These are phyloP conservation scores for Brachypteracias leptosomus DNA, from an alignment of 2,113 vertebrate genomes.

Conservation along the genomic window DNA sequence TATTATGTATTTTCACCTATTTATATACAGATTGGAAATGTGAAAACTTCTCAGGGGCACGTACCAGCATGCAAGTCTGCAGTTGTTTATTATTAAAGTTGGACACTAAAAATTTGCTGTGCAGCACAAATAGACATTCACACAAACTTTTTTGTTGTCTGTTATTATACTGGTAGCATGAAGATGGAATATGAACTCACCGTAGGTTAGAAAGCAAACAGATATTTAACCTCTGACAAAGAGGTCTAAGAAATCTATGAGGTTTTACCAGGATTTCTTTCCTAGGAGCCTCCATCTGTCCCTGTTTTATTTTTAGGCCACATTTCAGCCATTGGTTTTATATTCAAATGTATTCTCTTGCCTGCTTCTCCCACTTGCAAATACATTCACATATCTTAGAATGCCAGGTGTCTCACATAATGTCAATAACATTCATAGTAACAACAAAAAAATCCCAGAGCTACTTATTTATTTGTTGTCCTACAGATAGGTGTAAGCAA, in stretches of 20 bases:
- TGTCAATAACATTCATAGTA: not conserved
- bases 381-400: not conserved
- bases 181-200: not conserved
- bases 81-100: not conserved
- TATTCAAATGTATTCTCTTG: not conserved
- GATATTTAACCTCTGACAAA: not conserved
- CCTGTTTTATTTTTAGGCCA: not conserved
- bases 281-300: not conserved
- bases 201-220: conserved; percentile 20
- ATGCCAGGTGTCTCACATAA: not conserved
- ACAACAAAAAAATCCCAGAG: not conserved
- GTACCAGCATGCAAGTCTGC: not conserved
- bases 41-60: not conserved
- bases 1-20: not conserved
- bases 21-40: not conserved
- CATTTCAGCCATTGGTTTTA: not conserved
- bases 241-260: not conserved
- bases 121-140: not conserved
- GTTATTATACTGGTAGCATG: not conserved
- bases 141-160: not conserved
- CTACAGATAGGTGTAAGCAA: not conserved
- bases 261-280: conserved; percentile 7
- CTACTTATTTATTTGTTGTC: not conserved
- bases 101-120: not conserved
- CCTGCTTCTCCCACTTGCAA: not conserved